Evolutionary conservation across 1,140 invertebrate genomes (phyloP).

Genomic region (Drosophila simulans): DNA sequence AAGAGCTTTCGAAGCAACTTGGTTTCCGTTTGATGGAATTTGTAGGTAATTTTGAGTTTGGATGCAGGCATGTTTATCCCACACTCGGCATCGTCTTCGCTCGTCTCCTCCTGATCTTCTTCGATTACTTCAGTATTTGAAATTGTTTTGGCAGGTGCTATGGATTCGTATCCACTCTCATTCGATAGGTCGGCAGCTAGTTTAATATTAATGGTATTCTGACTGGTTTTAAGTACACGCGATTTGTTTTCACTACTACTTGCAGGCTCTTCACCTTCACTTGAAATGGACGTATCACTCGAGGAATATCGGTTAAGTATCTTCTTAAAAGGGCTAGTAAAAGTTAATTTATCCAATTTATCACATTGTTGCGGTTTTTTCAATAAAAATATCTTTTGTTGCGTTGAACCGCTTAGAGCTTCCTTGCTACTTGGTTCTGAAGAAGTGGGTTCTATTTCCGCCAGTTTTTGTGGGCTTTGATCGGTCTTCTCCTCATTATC

Average conservation of each 20-base stretch:
- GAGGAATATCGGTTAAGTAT: constrained; percentile 65
- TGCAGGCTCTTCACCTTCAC: constrained; percentile 67
- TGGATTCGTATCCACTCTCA: constrained; percentile 59
- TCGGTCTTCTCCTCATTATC: constrained; percentile 6
- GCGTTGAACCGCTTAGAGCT: constrained; percentile 24
- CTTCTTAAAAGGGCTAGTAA: constrained; percentile 30
- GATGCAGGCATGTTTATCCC: constrained; percentile 88
- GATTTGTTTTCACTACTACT: constrained; percentile 52
- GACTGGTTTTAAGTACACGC: constrained; percentile 36
- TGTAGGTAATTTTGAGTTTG: constrained; percentile 91
- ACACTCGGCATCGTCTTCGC: constrained; percentile 67
- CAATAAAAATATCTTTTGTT: constrained; percentile 41
- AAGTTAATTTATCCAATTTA: constrained; percentile 33
- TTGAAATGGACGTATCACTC: constrained; percentile 76
- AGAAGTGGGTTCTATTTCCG: constrained; percentile 7
- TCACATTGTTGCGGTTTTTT: constrained; percentile 37
- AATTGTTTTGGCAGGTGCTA: constrained; percentile 19
- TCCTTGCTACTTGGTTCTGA: constrained; percentile 23
- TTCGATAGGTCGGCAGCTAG: constrained; percentile 46
- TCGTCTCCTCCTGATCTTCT: constrained; percentile 53
- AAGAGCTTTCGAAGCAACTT: constrained; percentile 90
- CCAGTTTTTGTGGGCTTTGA: not conserved
- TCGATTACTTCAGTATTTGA: constrained; percentile 39
- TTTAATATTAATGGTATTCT: constrained; percentile 27
- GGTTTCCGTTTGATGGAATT: constrained; percentile 92